Percentiles rank a stretch among this genome's conserved stretches.
Conservation (phyloP, 1,140 invertebrate genomes). For the Ceratosolen solmsi region DNA sequence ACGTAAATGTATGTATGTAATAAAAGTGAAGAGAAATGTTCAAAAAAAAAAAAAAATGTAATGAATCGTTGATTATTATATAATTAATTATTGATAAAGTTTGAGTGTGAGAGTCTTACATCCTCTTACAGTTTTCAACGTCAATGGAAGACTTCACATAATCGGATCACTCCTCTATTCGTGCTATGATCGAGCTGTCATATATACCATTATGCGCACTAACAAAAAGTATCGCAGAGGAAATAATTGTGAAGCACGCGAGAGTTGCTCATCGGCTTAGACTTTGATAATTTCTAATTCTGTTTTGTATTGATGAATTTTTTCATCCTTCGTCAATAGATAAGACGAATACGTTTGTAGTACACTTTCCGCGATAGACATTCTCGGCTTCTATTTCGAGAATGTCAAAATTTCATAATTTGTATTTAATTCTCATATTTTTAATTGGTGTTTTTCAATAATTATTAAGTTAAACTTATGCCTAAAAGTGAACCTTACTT, state of each 20-base stretch:
- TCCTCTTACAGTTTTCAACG: neutral
- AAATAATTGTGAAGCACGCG: neutral
- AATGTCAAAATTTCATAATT: too few relatives aligned
- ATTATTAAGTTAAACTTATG: too few relatives aligned
- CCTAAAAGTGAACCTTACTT: too few relatives aligned
- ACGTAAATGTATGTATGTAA: too few relatives aligned
- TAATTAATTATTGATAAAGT: constrained; percentile 2
- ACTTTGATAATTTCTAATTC: neutral
- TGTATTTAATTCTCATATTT: too few relatives aligned
- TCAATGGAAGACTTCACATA: constrained; percentile 21
- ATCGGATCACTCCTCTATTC: constrained; percentile 14
- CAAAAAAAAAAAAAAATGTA: neutral
- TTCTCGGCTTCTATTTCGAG: too few relatives aligned
- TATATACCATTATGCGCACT: neutral
- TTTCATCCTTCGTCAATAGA: too few relatives aligned
- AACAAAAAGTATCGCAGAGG: neutral
- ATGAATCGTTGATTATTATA: constrained; percentile 25
- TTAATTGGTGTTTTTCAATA: too few relatives aligned
- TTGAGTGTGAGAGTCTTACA: neutral
- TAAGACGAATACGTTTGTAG: too few relatives aligned
- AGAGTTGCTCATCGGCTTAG: neutral
- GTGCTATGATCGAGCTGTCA: neutral
- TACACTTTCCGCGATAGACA: too few relatives aligned
- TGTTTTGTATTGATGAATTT: too few relatives aligned
- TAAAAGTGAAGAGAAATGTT: too few relatives aligned